Evolutionary conservation across 1,140 invertebrate genomes (phyloP).

Genomic region (Semibalanus balanoides): DNA sequence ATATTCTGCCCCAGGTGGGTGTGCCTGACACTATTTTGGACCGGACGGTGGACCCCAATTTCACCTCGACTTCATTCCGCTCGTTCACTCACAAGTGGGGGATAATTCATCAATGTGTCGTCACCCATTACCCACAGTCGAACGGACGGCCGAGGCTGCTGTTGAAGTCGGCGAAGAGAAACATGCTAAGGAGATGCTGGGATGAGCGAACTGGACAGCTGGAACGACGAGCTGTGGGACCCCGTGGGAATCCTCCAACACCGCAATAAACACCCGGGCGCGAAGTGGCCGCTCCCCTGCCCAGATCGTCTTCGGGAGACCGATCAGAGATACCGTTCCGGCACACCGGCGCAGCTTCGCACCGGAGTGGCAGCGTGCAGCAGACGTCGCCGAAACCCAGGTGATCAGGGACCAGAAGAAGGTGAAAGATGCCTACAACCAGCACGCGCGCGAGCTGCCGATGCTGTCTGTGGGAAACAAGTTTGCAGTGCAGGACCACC

Average conservation of each 20-base stretch:
- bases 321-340: slow-evolving; percentile 4
- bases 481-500: background rate
- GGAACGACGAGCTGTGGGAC: slow-evolving; percentile 6
- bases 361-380: slow-evolving; percentile 8
- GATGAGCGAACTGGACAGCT: background rate
- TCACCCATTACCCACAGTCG: slow-evolving; percentile 17
- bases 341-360: slow-evolving; percentile 13
- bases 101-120: background rate
- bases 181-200: slow-evolving; percentile 9
- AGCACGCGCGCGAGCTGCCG: background rate
- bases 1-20: too few relatives aligned
- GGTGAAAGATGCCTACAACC: background rate
- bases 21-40: too few relatives aligned
- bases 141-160: slow-evolving; percentile 13
- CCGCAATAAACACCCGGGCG: slow-evolving; percentile 11
- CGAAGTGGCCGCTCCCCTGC: slow-evolving; percentile 8
- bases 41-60: too few relatives aligned
- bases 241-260: slow-evolving; percentile 8
- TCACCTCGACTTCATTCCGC: too few relatives aligned
- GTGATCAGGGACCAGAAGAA: background rate
- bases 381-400: background rate
- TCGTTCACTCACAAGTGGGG: background rate
- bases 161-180: slow-evolving; percentile 14
- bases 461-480: background rate
- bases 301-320: slow-evolving; percentile 9